Evolutionary conservation across 1,140 invertebrate species (phyloP), one percentile per base, ranked within the genome.

Genomic region (Eueides isabella): DNA sequence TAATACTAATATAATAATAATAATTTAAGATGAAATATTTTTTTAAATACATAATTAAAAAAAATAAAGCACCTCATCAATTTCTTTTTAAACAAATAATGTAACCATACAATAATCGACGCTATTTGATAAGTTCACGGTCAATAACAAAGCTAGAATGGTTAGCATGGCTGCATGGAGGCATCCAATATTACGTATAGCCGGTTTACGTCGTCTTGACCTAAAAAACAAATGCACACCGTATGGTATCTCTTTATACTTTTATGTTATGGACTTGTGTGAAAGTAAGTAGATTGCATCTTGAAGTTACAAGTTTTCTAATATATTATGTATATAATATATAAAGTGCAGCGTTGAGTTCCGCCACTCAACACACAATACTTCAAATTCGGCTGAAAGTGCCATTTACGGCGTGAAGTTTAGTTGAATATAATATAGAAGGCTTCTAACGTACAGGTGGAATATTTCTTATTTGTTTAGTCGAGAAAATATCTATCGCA

Each of bases 131-230:
- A 23, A 30, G 41, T 55, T 55, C 44, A 66, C 38, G 62, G 63
- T 55, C 41, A 72, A 72, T 66, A 66, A 66, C 65, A 28, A 66
- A 35, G 71, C 44, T 66, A 44, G 71, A 33, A 33, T 61, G 63
- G 63, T 48, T 66, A 9, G n/a, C n/a, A n/a, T 33, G 31, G 7
- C 11, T 16, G 44, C 31, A 61, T 19, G 38, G 63, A 72, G 23
- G 44, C 63, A 48, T 61, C 64, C n/a, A 41, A 44, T 61, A 65
- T 30, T 71, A 71, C 31, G 71, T 67, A 31, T 14, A 71, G 71
- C 64, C 71, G 71, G 71, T 72, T 67, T 23, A 14, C 28, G 16
- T 9, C 5, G 23, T 31, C 48, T 64, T 67, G 71, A 72, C 71
- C 63, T 33, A 72, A 66, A 61, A 72, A 72, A 31, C 64, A 29